Evolutionary conservation across 2,888 invertebrate species (phyloP), one percentile per base, ranked within the genome.

Genomic region (Craniophora ligustri): DNA sequence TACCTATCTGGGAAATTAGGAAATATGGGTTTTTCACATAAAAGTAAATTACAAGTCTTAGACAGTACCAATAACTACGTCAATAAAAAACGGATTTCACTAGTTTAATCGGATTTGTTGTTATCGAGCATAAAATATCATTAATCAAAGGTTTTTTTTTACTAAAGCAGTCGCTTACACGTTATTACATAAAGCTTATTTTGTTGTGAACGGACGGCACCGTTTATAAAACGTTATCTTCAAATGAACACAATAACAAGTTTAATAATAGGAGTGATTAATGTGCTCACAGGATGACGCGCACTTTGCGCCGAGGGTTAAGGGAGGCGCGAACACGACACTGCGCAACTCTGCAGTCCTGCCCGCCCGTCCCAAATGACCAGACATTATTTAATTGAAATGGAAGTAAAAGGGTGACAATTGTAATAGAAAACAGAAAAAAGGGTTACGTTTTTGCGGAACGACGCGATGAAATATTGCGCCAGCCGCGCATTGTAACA

Each of bases 361-460:
- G 65, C 53, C 76, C 79, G 76, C 85, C 87, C 82, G 87, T 85
- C 89, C 86, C 92, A 91, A 93, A 92, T 93, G 93, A 93, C 93
- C 93, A 93, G 92, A 93, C 92, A 93, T 93, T 92, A 93, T 93
- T 92, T 93, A 93, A 93, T 93, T 92, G 92, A 93, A 92, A 90
- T 91, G 79, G 80, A 89, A 91, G 87, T 87, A 76, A 93, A 92
- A 92, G 93, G 93, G 93, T 93, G 92, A 93, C 92, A 91, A 92
- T 92, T 89, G 92, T 88, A 87, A 89, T 91, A 91, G 86, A 91
- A 92, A 89, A 89, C 88, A 87, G n/a, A 89, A 89, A 84, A 92
- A 92, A 87, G 92, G 91, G 89, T 89, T 84, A 81, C 79, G 76
- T 86, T 89, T 91, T 91, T 88, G 84, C 75, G 84, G 78, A 87